A percentile compares a stretch with the other conserved stretches of the same genome.
Conservation (phyloP, 2,797 vertebrate species). For the Anolis apletophallus region DNA sequence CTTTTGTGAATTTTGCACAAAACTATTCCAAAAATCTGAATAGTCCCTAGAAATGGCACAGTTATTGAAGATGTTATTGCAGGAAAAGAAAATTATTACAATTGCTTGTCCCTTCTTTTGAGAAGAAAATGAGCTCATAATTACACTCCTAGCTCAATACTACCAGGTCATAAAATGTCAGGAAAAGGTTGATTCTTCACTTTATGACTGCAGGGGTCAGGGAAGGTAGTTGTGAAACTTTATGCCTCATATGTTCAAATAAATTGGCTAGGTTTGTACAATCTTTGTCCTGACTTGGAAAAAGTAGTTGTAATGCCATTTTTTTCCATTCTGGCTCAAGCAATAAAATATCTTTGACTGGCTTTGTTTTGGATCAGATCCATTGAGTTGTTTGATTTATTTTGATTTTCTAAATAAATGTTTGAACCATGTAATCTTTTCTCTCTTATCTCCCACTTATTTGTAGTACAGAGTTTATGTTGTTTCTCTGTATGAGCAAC, state of each 20-base stretch:
- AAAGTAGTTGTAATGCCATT: neutral
- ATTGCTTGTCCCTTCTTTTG: too few species aligned
- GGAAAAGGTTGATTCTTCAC: too few species aligned
- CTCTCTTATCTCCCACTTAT: neutral
- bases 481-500: neutral
- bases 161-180: too few species aligned
- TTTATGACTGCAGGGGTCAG: too few species aligned
- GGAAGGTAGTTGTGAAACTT: neutral
- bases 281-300: neutral
- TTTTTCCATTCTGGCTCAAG: neutral
- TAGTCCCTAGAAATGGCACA: too few species aligned
- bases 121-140: too few species aligned
- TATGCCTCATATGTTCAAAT: neutral
- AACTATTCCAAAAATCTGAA: too few species aligned
- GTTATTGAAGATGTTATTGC: too few species aligned
- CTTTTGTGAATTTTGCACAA: neutral
- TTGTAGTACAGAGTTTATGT: neutral
- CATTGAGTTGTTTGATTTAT: neutral
- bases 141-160: too few species aligned
- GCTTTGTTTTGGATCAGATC: neutral
- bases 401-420: neutral
- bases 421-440: neutral
- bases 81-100: too few species aligned
- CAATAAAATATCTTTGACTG: neutral
- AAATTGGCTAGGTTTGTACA: neutral